Evolutionary conservation across 1,140 invertebrate genomes (phyloP).

Genomic region (Ephestia elutella): DNA sequence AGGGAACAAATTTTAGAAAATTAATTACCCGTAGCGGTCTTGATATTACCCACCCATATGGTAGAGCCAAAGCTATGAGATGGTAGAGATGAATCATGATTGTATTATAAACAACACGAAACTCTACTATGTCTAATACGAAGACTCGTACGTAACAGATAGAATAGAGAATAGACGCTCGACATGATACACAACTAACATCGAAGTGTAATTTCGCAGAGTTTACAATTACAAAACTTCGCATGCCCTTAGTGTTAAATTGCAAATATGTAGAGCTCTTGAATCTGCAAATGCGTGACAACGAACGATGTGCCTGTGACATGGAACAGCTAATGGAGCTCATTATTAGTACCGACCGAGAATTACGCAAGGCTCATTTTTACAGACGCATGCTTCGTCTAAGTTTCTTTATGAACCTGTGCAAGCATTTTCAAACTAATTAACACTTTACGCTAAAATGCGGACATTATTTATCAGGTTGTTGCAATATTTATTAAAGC

Average conservation of each 20-base stretch:
- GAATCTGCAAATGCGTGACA: constrained; percentile 34
- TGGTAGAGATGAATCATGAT: too few relatives aligned
- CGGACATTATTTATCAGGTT: too few relatives aligned
- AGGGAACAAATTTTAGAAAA: too few relatives aligned
- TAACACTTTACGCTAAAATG: too few relatives aligned
- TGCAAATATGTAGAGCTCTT: constrained; percentile 24
- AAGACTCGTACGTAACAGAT: too few relatives aligned
- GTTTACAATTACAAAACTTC: not conserved
- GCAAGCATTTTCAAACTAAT: not conserved
- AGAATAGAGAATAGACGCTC: not conserved
- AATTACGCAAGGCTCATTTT: constrained; percentile 23
- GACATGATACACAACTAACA: constrained; percentile 6
- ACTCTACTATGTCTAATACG: too few relatives aligned
- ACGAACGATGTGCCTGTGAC: constrained; percentile 26
- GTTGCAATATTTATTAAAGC: too few relatives aligned
- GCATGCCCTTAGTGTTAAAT: constrained; percentile 10
- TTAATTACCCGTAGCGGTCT: too few relatives aligned
- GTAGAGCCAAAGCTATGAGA: too few relatives aligned
- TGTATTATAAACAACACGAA: too few relatives aligned
- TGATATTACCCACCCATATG: too few relatives aligned
- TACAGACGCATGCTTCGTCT: not conserved
- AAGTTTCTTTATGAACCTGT: too few relatives aligned
- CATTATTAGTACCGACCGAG: constrained; percentile 19
- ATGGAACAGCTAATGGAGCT: constrained; percentile 29
- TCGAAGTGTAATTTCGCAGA: not conserved